Base-by-base conservation (phyloP, 2,113 vertebrate genomes). In the Mungos mungo region DNA sequence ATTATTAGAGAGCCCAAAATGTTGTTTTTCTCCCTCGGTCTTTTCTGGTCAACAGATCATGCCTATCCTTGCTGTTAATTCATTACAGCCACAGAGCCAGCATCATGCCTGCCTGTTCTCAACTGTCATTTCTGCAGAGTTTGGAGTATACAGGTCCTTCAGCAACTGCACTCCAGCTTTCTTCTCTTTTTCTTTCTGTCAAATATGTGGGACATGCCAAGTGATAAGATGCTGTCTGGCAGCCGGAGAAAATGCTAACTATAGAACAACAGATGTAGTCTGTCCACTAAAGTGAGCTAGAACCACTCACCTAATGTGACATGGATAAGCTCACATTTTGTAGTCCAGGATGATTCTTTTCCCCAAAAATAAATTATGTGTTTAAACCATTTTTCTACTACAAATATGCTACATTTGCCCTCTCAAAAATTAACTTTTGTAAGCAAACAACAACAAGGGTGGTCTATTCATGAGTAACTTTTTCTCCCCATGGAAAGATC, bases 191-290 rank as follows among this genome's bases (percentile, higher is more conserved):
- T 41, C 18, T 0, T 79, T 96, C 97, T 89, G 96, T 95, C 98
- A 68, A 98, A 96, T 96, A 93, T 94, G 87, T 41, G 80, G 85
- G 97, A 93, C 76, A 97, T 97, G 95, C 76, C 91, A 96, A 98
- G 93, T 98, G 98, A 98, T 98, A 96, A 98, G 96, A 98, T 98
- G 93, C 88, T 97, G 97, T 98, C 91, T 97, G 98, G 97, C 96
- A 98, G 97, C 74, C 90, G 71, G 74, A 93, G 98, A 98, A 98
- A 98, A 98, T 98, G 96, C 94, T 98, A 98, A 92, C 91, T 93
- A 27, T 0, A 97, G 93, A 98, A 97, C 71, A 98, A 91, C 97
- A 98, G 96, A 98, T 98, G 95, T 85, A 96, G 76, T 95, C 72
- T 98, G 87, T 96, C 96, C 94, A 93, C 94, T 97, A 98, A 97